phyloP scores from a whole-genome alignment of 2,888 invertebrate genomes.

The Limnephilus rhombicus region DNA sequence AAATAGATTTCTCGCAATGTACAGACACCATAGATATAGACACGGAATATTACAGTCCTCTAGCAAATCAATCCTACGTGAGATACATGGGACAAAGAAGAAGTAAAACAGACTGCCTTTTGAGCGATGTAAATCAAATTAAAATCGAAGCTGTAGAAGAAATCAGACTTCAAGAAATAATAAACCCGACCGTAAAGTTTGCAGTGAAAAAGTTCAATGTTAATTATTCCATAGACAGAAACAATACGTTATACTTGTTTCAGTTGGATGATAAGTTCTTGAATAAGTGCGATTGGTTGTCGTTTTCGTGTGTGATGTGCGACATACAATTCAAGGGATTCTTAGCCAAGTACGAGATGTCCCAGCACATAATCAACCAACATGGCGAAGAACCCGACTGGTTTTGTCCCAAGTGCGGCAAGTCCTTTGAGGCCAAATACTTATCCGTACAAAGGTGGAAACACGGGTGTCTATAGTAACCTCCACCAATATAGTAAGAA shows the following conservation, averaged over 20 bases:
- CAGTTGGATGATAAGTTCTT: background rate
- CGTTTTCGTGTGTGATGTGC: slow-evolving; percentile 23
- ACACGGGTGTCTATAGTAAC: background rate
- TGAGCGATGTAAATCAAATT: background rate
- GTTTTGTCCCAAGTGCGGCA: slow-evolving; percentile 23
- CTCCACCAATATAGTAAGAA: background rate
- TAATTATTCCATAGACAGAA: background rate
- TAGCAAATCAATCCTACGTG: background rate
- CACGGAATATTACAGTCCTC: slow-evolving; percentile 8
- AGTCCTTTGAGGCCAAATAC: background rate
- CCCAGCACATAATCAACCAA: slow-evolving; percentile 10
- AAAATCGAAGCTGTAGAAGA: background rate
- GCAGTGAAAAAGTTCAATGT: background rate
- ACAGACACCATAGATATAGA: background rate
- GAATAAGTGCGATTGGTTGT: background rate
- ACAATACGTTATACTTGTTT: background rate
- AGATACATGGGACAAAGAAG: slow-evolving; percentile 30
- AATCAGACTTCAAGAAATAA: background rate
- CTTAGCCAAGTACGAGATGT: background rate
- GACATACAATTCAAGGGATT: background rate
- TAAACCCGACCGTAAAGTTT: background rate
- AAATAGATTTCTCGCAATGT: background rate
- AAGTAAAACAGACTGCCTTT: background rate
- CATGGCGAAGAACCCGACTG: slow-evolving; percentile 45
- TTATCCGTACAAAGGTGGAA: slow-evolving; percentile 9